These are phyloP conservation scores for Resseliella maxima DNA, from an alignment of 2,888 invertebrate species.

Conservation along the genomic window DNA sequence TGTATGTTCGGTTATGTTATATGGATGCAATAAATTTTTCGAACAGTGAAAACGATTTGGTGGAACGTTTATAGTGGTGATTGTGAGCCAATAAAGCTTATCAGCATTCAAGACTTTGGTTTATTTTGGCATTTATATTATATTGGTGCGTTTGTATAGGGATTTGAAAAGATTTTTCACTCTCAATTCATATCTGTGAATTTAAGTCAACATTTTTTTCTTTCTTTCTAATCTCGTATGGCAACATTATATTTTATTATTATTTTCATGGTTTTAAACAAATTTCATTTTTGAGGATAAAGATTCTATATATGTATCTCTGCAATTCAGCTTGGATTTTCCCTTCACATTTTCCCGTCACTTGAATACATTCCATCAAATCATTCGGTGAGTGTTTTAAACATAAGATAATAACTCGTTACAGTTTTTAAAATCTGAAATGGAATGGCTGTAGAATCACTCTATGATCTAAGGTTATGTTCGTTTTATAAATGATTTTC, in stretches of 20 bases:
- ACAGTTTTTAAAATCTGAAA: constrained; percentile 21
- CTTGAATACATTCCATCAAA: background rate
- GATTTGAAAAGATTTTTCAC: too few species aligned
- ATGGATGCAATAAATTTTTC: background rate
- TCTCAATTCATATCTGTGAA: background rate
- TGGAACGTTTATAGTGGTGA: background rate
- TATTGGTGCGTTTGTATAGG: too few species aligned
- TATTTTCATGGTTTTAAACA: too few species aligned
- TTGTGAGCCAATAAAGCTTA: constrained; percentile 41
- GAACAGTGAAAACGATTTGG: background rate
- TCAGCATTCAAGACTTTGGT: background rate
- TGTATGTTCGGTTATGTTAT: background rate
- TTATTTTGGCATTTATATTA: background rate
- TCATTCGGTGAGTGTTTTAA: background rate
- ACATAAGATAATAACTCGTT: background rate
- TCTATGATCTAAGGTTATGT: too few species aligned
- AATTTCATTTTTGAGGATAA: too few species aligned
- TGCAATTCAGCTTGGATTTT: too few species aligned
- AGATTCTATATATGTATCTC: too few species aligned
- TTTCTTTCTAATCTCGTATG: background rate
- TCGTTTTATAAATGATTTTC: too few species aligned
- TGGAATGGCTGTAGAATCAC: background rate
- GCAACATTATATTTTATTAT: background rate
- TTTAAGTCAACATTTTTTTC: background rate
- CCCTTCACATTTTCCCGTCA: too few species aligned